phyloP scores from a whole-genome alignment of 2,797 vertebrate species.

The Salmo trutta region DNA sequence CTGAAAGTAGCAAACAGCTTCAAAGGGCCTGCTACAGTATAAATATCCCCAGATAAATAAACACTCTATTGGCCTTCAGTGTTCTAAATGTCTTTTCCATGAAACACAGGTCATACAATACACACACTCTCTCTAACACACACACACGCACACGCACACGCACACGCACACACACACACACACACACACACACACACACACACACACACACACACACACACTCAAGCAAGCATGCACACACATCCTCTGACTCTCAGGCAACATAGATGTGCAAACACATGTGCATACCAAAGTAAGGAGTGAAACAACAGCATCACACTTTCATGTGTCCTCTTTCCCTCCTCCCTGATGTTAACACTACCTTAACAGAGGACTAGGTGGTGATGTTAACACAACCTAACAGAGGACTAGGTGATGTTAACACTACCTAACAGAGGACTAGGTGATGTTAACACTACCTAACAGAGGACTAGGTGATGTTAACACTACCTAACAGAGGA shows the following conservation, averaged over 20 bases:
- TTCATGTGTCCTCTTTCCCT: slow-evolving; percentile 21
- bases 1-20: slow-evolving; percentile 67
- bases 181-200: not conserved
- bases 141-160: not conserved
- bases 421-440: slow-evolving; percentile 41
- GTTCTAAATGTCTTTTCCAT: slow-evolving; percentile 59
- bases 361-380: slow-evolving; percentile 48
- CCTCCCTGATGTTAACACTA: slow-evolving; percentile 43
- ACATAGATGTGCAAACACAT: slow-evolving; percentile 5
- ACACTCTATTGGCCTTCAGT: slow-evolving; percentile 60
- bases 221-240: not conserved
- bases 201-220: not conserved
- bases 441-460: slow-evolving; percentile 40
- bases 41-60: slow-evolving; percentile 73
- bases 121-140: not conserved
- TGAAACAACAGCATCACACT: slow-evolving; percentile 41
- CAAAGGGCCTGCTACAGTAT: slow-evolving; percentile 64
- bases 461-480: slow-evolving; percentile 52
- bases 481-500: too few relatives aligned
- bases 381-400: slow-evolving; percentile 53
- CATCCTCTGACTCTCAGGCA: slow-evolving; percentile 1
- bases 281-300: slow-evolving; percentile 37
- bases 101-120: slow-evolving; percentile 44
- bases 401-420: slow-evolving; percentile 47
- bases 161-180: not conserved